Base-by-base conservation (phyloP, 2,113 vertebrate genomes). In the Spermophilus dauricus region DNA sequence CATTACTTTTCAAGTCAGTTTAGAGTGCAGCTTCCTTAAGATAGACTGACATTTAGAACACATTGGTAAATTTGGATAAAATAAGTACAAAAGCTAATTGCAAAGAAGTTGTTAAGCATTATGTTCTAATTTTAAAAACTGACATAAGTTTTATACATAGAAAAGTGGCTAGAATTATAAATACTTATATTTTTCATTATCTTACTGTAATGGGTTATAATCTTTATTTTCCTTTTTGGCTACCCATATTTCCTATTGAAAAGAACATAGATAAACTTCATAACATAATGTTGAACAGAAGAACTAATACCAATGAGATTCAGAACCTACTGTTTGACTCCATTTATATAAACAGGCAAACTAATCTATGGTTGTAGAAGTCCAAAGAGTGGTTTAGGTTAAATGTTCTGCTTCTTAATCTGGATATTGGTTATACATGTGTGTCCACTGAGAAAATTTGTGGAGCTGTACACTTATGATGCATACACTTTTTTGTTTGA, bases 191-290 rank as follows among this genome's bases (percentile, higher is more conserved):
- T 92, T 63, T 51, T 92, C 4, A 69, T 63, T 30, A 65, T 32
- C 37, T 94, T 78, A 77, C 22, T 53, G 20, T 34, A 75, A 39
- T n/a, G 32, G 34, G 61, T 76, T 76, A 12, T 34, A 89, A 83
- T 81, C 83, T 94, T 95, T 92, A 67, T 90, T 89, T 92, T 84
- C 26, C 30, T 83, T 93, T 89, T 95, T 81, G 37, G 78, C 22
- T 73, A 81, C 48, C 65, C 83, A 7, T 85, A 94, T 95, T 84
- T 97, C 89, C 65, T 81, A 72, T 45, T 82, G 24, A 92, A 30
- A 95, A 67, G 11, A 95, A 63, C 20, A 81, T 18, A 30, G 65
- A 72, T 67, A 89, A 48, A 81, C 53, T 87, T 95, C 81, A 95
- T 32, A 58, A 89, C 48, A 95, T 16, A 61, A 94, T 9, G 20